These are phyloP conservation scores for Drosophila koepferae DNA, from an alignment of 2,888 invertebrate species.

Conservation along the genomic window DNA sequence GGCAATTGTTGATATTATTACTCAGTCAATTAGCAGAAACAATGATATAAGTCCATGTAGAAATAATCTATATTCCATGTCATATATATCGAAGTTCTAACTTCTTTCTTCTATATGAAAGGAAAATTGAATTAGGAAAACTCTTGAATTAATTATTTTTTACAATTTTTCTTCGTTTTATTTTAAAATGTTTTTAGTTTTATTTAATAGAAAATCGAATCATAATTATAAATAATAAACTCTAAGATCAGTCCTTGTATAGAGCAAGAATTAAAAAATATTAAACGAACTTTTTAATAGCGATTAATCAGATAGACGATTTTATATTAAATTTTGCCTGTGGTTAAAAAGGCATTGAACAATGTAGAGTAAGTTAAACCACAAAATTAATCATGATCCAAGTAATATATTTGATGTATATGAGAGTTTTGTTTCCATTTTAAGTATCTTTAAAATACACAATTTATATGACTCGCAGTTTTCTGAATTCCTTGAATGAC, in stretches of 20 bases:
- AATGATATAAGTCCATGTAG: background rate
- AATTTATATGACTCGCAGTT: background rate
- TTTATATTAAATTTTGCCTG: background rate
- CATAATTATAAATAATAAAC: background rate
- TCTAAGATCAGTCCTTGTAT: background rate
- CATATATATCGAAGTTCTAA: too few species aligned
- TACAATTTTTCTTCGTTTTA: background rate
- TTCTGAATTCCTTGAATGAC: background rate
- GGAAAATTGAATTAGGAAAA: too few species aligned
- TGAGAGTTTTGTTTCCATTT: background rate
- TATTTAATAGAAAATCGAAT: too few species aligned
- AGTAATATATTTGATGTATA: background rate
- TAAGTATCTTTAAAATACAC: background rate
- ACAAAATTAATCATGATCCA: background rate
- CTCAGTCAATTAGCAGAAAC: background rate
- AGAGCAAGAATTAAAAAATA: background rate
- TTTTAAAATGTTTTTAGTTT: background rate
- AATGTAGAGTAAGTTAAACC: background rate
- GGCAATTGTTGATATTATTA: slow-evolving; percentile 27
- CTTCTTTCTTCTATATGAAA: too few species aligned
- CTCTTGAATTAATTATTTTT: too few species aligned
- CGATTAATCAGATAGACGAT: background rate
- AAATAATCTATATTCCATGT: background rate
- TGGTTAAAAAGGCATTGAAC: background rate
- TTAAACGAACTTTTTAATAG: background rate